These are phyloP conservation scores for Acanthococcus lagerstroemiae DNA, from an alignment of 2,888 invertebrate species.

Conservation along the genomic window DNA sequence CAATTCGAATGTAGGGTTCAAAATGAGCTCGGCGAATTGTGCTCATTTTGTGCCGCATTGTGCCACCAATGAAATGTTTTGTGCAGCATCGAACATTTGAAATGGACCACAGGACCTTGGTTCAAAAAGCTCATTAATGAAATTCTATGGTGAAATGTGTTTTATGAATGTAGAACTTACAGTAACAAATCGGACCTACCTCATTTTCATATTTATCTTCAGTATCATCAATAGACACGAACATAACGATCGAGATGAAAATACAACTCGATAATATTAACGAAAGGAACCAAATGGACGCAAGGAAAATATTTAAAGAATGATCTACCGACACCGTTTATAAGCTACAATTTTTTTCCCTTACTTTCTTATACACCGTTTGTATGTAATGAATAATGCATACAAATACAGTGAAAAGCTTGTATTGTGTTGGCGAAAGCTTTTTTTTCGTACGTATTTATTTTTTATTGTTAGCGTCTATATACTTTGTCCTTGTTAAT, in stretches of 20 bases:
- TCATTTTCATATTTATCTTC: conserved; percentile 14
- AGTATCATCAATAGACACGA: neutral
- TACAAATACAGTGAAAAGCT: conserved; percentile 3
- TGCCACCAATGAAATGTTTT: no score
- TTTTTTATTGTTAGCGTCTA: neutral
- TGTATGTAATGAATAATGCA: conserved; percentile 10
- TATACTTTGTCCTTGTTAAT: neutral
- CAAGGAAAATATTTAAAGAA: neutral
- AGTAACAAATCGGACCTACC: no score
- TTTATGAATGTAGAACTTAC: no score
- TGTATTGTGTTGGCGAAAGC: neutral
- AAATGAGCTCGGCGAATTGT: no score
- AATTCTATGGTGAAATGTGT: no score
- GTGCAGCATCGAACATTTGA: no score
- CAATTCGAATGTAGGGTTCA: no score
- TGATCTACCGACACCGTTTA: conserved; percentile 10
- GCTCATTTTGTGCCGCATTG: no score
- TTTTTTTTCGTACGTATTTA: neutral
- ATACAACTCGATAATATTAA: no score
- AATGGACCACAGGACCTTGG: no score
- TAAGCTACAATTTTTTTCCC: neutral
- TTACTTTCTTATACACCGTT: neutral
- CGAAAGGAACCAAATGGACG: neutral
- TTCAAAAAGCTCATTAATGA: no score
- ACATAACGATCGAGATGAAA: no score